Evolutionary conservation across 2,113 vertebrate genomes (phyloP).

Genomic region (Rhineura floridana): DNA sequence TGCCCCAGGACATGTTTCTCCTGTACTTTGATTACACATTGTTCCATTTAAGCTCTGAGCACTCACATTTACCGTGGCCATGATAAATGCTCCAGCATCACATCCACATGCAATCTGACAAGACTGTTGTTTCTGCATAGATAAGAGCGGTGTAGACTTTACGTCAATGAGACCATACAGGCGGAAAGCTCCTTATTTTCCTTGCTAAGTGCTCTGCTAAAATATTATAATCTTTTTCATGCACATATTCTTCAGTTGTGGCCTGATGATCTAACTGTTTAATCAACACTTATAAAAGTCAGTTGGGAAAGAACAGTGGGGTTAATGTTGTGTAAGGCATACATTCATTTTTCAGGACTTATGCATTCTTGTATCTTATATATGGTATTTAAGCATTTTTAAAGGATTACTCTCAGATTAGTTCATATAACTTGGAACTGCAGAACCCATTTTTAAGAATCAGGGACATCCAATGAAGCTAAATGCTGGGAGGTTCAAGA

Average conservation of each 20-base stretch:
- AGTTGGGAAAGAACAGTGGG: not conserved
- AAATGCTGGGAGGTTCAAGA: not conserved
- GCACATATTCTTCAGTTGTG: not conserved
- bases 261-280: constrained; percentile 2
- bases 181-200: not conserved
- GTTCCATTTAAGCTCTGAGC: not conserved
- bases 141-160: not conserved
- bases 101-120: not conserved
- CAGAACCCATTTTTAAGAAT: not conserved
- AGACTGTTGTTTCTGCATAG: not conserved
- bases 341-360: not conserved
- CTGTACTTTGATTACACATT: not conserved
- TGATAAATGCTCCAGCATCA: not conserved
- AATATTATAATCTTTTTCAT: not conserved
- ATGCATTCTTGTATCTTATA: not conserved
- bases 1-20: not conserved
- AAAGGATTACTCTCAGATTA: not conserved
- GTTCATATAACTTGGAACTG: not conserved
- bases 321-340: not conserved
- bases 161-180: not conserved
- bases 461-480: not conserved
- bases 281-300: constrained; percentile 6
- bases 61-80: too few species aligned
- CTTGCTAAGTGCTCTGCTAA: not conserved
- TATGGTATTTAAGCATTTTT: not conserved